Conservation (phyloP, 2,888 invertebrate genomes). For the Brenthis ino region DNA sequence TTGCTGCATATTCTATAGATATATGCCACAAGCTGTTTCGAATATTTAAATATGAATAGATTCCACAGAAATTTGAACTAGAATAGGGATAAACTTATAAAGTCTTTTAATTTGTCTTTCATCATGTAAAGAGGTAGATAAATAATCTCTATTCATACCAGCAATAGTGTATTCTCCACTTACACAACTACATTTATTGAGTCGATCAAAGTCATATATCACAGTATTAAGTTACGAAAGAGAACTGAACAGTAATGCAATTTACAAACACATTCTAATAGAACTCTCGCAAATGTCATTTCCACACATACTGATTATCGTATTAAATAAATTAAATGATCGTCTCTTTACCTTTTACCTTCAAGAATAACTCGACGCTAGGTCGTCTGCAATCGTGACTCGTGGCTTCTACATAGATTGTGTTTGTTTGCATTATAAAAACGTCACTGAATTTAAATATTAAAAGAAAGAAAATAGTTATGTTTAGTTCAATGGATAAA, state of each 20-base stretch:
- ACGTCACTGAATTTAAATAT: slow-evolving; percentile 14
- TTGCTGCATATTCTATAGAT: too few relatives aligned
- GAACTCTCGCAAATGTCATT: slow-evolving; percentile 29
- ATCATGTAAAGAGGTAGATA: too few relatives aligned
- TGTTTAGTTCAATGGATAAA: too few relatives aligned
- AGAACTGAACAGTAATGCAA: slow-evolving; percentile 4
- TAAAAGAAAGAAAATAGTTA: background rate
- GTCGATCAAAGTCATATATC: slow-evolving; percentile 6
- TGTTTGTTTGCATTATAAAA: slow-evolving; percentile 31
- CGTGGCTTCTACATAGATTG: slow-evolving; percentile 41
- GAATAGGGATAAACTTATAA: too few relatives aligned
- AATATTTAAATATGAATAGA: too few relatives aligned
- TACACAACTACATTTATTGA: slow-evolving; percentile 4
- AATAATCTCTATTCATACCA: too few relatives aligned
- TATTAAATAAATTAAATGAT: slow-evolving; percentile 25
- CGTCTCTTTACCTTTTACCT: slow-evolving; percentile 42
- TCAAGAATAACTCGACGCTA: slow-evolving; percentile 39
- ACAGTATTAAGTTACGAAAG: slow-evolving; percentile 6
- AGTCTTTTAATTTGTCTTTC: too few relatives aligned
- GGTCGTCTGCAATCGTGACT: slow-evolving; percentile 46
- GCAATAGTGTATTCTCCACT: background rate
- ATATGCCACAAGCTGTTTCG: too few relatives aligned
- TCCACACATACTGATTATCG: slow-evolving; percentile 30
- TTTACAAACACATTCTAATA: slow-evolving; percentile 19
- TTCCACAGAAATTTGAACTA: too few relatives aligned